A percentile compares a stretch with the other conserved stretches of the same genome.
phyloP scores from a whole-genome alignment of 1,140 invertebrate species.

The Drosophila albomicans region DNA sequence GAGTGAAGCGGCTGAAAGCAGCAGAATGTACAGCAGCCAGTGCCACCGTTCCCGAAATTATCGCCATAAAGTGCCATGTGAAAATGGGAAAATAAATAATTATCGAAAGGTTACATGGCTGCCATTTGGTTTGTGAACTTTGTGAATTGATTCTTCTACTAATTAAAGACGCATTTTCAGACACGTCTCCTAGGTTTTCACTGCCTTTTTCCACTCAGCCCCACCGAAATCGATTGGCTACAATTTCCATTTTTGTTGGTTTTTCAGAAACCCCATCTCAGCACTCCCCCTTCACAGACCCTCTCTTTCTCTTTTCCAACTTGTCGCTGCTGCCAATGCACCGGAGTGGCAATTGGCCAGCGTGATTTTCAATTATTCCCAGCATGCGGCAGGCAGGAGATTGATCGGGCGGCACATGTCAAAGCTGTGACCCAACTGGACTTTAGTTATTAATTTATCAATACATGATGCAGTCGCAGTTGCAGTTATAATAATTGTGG shows the following conservation, averaged over 20 bases:
- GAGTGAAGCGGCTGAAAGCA: constrained; percentile 5
- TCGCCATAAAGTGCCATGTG: constrained; percentile 58
- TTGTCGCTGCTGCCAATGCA: not conserved
- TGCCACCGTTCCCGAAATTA: constrained; percentile 60
- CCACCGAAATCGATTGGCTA: constrained; percentile 74
- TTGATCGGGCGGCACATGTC: constrained; percentile 74
- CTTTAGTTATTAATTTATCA: constrained; percentile 31
- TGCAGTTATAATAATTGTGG: constrained; percentile 64
- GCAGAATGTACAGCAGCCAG: not conserved
- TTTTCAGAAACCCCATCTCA: constrained; percentile 41
- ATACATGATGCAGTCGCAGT: constrained; percentile 3
- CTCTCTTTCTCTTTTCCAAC: not conserved
- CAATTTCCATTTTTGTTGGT: constrained; percentile 80
- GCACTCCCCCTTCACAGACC: not conserved
- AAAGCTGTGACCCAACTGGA: constrained; percentile 42
- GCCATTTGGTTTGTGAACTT: constrained; percentile 5
- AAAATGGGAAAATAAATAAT: constrained; percentile 79
- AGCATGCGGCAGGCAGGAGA: constrained; percentile 14
- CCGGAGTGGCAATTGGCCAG: constrained; percentile 74
- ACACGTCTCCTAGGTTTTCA: constrained; percentile 15
- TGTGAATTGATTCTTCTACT: constrained; percentile 53
- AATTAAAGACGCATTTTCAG: constrained; percentile 71
- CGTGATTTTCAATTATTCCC: constrained; percentile 77
- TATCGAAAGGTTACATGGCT: constrained; percentile 52
- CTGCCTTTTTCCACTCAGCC: constrained; percentile 1